These are phyloP conservation scores for Lycaon pictus DNA, from an alignment of 2,113 vertebrate species.

Conservation along the genomic window DNA sequence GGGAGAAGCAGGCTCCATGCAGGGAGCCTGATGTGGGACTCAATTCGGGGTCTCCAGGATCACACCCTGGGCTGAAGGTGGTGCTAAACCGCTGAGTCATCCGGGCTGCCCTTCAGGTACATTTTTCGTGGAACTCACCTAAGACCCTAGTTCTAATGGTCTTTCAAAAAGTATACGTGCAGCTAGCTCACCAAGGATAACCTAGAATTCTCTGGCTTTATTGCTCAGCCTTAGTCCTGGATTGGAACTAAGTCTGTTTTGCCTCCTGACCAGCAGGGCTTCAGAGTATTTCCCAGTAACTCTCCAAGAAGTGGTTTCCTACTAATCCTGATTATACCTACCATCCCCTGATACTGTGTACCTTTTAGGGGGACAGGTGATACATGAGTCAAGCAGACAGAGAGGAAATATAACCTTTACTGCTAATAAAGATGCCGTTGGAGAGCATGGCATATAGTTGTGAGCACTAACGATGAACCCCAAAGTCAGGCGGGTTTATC, in stretches of 20 bases:
- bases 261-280: neutral
- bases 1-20: too few relatives aligned
- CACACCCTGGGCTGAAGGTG: too few relatives aligned
- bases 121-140: neutral
- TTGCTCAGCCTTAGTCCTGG: neutral
- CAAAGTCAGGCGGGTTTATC: neutral
- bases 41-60: too few relatives aligned
- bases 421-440: neutral
- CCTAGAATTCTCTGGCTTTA: neutral
- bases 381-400: neutral
- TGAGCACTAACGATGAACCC: neutral
- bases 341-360: neutral
- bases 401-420: neutral
- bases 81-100: too few relatives aligned
- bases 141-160: neutral
- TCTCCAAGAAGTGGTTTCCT: slow-evolving; percentile 10
- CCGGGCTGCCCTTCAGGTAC: neutral
- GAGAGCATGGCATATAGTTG: neutral
- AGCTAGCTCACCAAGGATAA: neutral
- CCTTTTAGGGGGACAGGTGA: neutral
- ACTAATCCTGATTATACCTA: neutral
- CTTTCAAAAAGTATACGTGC: neutral
- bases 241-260: neutral
- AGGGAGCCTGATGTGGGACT: too few relatives aligned
- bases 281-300: neutral